Base-by-base conservation (phyloP, 2,797 vertebrate species). In the Valencia hispanica region DNA sequence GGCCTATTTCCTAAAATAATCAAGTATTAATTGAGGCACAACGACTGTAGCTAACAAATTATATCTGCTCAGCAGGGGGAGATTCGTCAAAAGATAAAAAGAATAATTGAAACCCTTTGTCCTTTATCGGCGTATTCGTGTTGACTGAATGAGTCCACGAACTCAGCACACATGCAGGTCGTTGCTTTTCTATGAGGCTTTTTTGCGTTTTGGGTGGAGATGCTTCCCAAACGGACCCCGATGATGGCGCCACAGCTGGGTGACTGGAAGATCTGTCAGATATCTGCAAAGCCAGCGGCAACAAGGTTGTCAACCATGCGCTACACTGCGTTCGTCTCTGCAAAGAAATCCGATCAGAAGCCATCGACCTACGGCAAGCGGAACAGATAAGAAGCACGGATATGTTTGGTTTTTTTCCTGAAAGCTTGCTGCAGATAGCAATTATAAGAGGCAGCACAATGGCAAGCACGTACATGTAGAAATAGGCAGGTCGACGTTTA, bases 351-450 rank as follows among this genome's bases (percentile, higher is more conserved):
- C 70, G 51, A 41, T 79, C 68, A 73, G 73, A 71, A 68, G 22
- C 36, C 75, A 63, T 76, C 77, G 72, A 55, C 79, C 82, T 68
- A 11, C 4, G 22, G n/a, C 72, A 61, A 71, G 82, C 73, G 73
- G 30, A 78, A 63, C 72, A 70, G 47, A 75, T 65, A 57, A 69
- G 47, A 39, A 72, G 57, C 18, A 43, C 53, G 61, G 65, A 72
- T 12, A 25, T 32, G 14, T 63, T 57, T n/a, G 48, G 17, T 5
- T 18, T 27, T 43, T 27, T 32, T 66, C 69, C 72, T 51, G 7
- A 55, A 41, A 76, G 78, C 72, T 36, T 51, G 51, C 34, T 18
- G 74, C 47, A 41, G 78, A 63, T 71, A 74, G 65, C 41, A 12
- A 59, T 73, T 20, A 63, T 1, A n/a, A 43, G 48, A 57, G 43